Percentiles rank a stretch among this genome's conserved stretches.
phyloP scores from a whole-genome alignment of 2,888 invertebrate species.

The Ornithoptera alexandrae region DNA sequence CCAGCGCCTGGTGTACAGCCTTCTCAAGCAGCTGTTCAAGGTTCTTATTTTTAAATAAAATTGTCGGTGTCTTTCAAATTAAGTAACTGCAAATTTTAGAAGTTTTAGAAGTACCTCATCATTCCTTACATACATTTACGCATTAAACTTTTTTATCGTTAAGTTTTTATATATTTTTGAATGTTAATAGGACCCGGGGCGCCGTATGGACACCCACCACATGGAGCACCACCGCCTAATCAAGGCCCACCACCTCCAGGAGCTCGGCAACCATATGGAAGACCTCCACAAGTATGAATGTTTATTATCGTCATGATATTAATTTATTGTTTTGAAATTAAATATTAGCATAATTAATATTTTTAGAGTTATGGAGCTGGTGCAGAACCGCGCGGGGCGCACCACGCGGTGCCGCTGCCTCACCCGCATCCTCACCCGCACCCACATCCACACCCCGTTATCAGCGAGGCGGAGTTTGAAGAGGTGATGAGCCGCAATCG shows the following conservation, averaged over 20 bases:
- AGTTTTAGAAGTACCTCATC: no score
- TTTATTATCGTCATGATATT: not conserved
- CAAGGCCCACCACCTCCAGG: slow-evolving; percentile 82
- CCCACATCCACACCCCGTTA: slow-evolving; percentile 56
- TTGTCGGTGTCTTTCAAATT: no score
- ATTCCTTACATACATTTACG: no score
- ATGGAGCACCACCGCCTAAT: slow-evolving; percentile 84
- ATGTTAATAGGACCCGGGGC: slow-evolving; percentile 77
- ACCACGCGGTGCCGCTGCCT: slow-evolving; percentile 43
- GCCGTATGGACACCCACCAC: slow-evolving; percentile 82
- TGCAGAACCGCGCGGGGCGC: slow-evolving; percentile 46
- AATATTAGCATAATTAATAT: not conserved
- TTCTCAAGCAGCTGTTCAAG: slow-evolving; percentile 82
- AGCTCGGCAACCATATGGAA: slow-evolving; percentile 79
- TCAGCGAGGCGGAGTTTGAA: slow-evolving; percentile 97
- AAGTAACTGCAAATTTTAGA: no score
- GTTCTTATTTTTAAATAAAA: slow-evolving; percentile 36
- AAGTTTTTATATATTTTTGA: not conserved
- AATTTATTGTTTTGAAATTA: not conserved
- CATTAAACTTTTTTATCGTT: no score
- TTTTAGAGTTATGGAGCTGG: slow-evolving; percentile 50
- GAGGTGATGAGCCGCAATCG: slow-evolving; percentile 98
- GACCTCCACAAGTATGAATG: slow-evolving; percentile 75
- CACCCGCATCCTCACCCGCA: slow-evolving; percentile 38
- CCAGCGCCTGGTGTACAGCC: slow-evolving; percentile 66